Evolutionary conservation across 2,113 vertebrate species (phyloP), one percentile per base, ranked within the genome.

Genomic region (Apodemus sylvaticus): DNA sequence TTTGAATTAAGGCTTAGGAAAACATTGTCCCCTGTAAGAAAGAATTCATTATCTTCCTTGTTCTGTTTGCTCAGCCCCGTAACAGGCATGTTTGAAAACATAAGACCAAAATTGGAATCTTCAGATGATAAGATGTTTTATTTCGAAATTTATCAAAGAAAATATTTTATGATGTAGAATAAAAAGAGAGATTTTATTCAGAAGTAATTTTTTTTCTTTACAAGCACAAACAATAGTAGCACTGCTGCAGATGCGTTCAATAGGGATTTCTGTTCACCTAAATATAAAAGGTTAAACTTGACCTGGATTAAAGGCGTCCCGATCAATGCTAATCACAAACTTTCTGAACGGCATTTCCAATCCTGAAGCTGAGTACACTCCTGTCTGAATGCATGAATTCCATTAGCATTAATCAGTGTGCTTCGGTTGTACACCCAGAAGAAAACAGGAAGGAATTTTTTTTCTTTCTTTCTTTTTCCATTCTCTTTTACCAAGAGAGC

Each of bases 1-100:
- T 97, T 81, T 96, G 93, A 97, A 77, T 60, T 94, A 55, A 81
- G 86, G 85, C 66, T 96, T 94, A 91, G 87, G 36, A 94, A 96
- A 89, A 55, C 93, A 95, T 62, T 94, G 31, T 79, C 34, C 45
- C 86, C 60, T 82, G 48, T 94, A 90, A 97, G 55, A 20, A 97
- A 19, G 89, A 79, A 89, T 94, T 94, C 31, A 34, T 95, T 97
- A 91, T 95, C 39, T 88, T 92, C 36, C 4, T 10, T 90, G 20
- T 93, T 87, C 20, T 97, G 39, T 86, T 95, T 95, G 60, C 31
- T 94, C 83, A 95, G 78, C 10, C 85, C 76, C 7, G 12, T 68
- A 89, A 86, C 48, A 74, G 88, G 70, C 55, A 66, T 83, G 51
- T 77, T 97, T 96, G 77, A 55, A 91, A 94, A 96, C 97, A 89